These are phyloP conservation scores for Himalopsyche kuldschensis DNA, from an alignment of 2,888 invertebrate species.

Conservation along the genomic window DNA sequence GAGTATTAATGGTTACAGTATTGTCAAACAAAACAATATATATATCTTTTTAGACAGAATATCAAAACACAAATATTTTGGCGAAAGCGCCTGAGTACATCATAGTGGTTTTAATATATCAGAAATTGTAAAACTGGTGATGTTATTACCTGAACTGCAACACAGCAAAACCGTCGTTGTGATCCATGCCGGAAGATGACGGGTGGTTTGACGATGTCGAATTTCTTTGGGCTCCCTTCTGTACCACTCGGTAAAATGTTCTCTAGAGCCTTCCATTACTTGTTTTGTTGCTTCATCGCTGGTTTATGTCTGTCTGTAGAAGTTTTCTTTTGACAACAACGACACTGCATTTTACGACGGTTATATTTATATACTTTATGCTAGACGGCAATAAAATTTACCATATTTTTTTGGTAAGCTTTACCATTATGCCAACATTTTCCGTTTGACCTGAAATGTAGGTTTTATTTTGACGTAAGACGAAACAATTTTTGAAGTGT, in stretches of 20 bases:
- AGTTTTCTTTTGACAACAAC: background rate
- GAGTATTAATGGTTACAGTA: no score
- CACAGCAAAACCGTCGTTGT: background rate
- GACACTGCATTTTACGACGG: background rate
- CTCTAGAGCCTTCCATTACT: constrained; percentile 24
- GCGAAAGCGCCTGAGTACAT: no score
- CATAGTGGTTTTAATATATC: no score
- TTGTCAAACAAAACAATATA: no score
- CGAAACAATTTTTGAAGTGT: no score
- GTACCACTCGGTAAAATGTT: constrained; percentile 1
- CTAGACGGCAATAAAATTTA: background rate
- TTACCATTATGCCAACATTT: background rate
- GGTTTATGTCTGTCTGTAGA: background rate
- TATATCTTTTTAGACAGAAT: no score
- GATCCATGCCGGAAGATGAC: background rate
- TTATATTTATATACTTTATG: constrained; percentile 1
- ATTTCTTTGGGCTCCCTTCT: background rate
- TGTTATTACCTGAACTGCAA: background rate
- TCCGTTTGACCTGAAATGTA: background rate
- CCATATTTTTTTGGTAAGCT: background rate
- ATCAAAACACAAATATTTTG: no score
- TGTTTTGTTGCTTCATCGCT: constrained; percentile 12
- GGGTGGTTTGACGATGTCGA: background rate
- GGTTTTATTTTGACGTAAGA: background rate
- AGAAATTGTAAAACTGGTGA: no score